These are phyloP conservation scores for Drosophila ercepeae DNA, from an alignment of 1,140 invertebrate genomes.

Conservation along the genomic window DNA sequence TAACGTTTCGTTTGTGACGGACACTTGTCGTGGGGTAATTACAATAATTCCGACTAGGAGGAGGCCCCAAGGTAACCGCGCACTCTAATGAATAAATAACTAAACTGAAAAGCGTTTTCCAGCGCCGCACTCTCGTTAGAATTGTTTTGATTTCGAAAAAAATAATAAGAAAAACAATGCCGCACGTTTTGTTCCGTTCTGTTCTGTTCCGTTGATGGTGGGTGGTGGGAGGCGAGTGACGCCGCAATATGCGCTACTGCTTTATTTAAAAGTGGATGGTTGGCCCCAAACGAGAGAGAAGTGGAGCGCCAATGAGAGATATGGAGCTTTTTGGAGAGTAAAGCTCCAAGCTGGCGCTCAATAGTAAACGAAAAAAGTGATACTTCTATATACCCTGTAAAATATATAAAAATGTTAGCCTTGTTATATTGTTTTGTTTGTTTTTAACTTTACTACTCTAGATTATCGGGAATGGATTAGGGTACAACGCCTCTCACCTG, in stretches of 20 bases:
- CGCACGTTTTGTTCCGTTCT: conserved; percentile 8
- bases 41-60: conserved; percentile 52
- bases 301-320: background rate
- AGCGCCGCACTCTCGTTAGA: conserved; percentile 10
- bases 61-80: conserved; percentile 33
- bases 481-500: conserved; percentile 6
- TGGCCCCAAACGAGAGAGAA: background rate
- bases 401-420: background rate
- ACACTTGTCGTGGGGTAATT: conserved; percentile 34
- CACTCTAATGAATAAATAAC: conserved; percentile 37
- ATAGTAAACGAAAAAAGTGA: background rate
- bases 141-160: conserved; percentile 19
- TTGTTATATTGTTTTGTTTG: background rate
- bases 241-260: background rate
- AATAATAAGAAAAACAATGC: background rate
- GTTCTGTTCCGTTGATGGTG: background rate
- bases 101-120: conserved; percentile 13
- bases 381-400: background rate
- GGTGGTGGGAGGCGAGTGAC: conserved; percentile 12
- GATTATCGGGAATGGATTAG: conserved; percentile 15
- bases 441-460: background rate
- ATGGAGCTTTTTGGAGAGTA: background rate
- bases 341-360: background rate
- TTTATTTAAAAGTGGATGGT: conserved; percentile 17
- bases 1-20: conserved; percentile 14